Percentiles rank a stretch among this genome's conserved stretches.
phyloP scores from a whole-genome alignment of 1,140 invertebrate species.

The Aphis gossypii region DNA sequence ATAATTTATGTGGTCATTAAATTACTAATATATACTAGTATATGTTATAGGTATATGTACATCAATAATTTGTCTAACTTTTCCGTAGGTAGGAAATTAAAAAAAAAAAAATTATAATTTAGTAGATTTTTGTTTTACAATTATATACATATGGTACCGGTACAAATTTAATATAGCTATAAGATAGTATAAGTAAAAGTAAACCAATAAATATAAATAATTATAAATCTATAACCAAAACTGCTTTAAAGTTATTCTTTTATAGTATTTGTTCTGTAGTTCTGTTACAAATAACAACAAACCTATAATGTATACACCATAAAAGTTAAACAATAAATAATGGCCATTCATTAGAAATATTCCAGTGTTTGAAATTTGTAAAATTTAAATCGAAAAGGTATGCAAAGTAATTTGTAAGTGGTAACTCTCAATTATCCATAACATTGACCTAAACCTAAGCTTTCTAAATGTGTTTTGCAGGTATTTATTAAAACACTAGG shows the following conservation, averaged over 20 bases:
- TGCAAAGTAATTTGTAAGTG: neutral
- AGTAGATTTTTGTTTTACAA: neutral
- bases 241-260: neutral
- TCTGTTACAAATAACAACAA: neutral
- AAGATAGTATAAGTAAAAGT: neutral
- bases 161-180: neutral
- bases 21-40: neutral
- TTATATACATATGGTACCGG: neutral
- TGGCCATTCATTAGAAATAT: neutral
- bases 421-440: neutral
- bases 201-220: neutral
- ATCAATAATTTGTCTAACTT: neutral
- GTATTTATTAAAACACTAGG: neutral
- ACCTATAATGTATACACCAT: too few species aligned
- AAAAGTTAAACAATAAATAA: neutral
- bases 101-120: neutral
- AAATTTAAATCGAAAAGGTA: neutral
- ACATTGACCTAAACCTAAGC: neutral
- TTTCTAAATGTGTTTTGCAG: neutral
- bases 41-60: neutral
- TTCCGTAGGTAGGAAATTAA: neutral
- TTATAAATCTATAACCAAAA: neutral
- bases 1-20: neutral
- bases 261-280: neutral
- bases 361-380: neutral